A percentile compares a stretch with the other conserved stretches of the same genome.
Evolutionary conservation across 2,888 invertebrate species (phyloP).

Genomic region (Mesorhabditis belari): DNA sequence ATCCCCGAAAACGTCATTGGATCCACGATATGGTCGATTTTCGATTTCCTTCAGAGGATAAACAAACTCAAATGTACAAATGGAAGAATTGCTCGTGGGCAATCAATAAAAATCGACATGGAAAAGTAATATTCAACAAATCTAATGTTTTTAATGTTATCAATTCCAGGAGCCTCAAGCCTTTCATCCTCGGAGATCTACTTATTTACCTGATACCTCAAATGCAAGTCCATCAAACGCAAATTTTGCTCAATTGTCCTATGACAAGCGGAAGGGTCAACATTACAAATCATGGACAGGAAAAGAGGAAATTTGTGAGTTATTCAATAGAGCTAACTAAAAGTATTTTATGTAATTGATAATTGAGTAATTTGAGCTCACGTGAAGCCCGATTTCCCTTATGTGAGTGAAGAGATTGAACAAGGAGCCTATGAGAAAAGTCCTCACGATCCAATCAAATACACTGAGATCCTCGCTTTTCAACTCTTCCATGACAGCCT

Average conservation of each 20-base stretch:
- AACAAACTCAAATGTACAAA: constrained; percentile 23
- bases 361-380: neutral
- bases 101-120: constrained; percentile 27
- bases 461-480: constrained; percentile 31
- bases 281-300: neutral
- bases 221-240: too few species aligned
- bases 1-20: constrained; percentile 31
- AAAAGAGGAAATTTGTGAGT: neutral
- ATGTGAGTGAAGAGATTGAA: neutral
- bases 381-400: neutral
- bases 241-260: too few species aligned
- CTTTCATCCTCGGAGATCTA: too few species aligned
- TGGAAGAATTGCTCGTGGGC: constrained; percentile 39
- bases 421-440: neutral
- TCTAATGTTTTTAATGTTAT: too few species aligned
- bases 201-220: too few species aligned
- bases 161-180: too few species aligned
- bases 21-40: constrained; percentile 36
- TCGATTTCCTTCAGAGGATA: constrained; percentile 33
- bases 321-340: too few species aligned
- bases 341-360: too few species aligned
- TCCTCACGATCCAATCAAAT: constrained; percentile 26
- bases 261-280: neutral
- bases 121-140: neutral
- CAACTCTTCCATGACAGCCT: constrained; percentile 22